A percentile compares a stretch with the other conserved stretches of the same genome.
These are phyloP conservation scores for Phyllotreta cruciferae DNA, from an alignment of 2,888 invertebrate species.

Conservation along the genomic window DNA sequence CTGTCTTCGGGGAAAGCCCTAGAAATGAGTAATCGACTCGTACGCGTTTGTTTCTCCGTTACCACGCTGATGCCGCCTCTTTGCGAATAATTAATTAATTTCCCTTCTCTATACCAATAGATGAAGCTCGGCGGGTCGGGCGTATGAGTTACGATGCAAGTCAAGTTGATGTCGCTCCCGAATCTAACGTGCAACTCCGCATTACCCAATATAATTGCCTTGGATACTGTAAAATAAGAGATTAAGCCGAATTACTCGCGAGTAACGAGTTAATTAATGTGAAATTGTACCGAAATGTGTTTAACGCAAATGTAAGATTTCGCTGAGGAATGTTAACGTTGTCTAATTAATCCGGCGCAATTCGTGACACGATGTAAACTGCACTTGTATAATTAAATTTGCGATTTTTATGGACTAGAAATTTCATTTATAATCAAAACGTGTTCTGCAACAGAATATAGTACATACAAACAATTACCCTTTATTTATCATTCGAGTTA, in stretches of 20 bases:
- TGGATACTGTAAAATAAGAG: conserved; percentile 73
- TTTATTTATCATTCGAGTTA: too few species aligned
- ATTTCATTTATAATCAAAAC: too few species aligned
- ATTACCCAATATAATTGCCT: conserved; percentile 86
- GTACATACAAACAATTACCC: too few species aligned
- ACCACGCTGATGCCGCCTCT: conserved; percentile 86
- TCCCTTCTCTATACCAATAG: conserved; percentile 83
- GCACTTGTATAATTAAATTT: too few species aligned
- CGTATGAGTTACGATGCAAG: conserved; percentile 83
- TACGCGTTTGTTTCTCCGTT: conserved; percentile 84
- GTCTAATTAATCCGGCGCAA: too few species aligned
- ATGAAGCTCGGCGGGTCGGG: conserved; percentile 83
- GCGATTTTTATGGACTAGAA: too few species aligned
- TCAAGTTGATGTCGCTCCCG: conserved; percentile 91
- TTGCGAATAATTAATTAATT: conserved; percentile 84
- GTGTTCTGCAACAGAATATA: too few species aligned
- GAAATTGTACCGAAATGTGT: background rate
- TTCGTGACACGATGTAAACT: too few species aligned
- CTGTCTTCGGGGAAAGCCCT: conserved; percentile 82
- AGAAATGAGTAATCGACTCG: conserved; percentile 83
- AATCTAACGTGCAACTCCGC: conserved; percentile 87
- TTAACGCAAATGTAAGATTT: too few species aligned
- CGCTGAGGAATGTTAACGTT: too few species aligned
- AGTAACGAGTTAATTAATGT: background rate
- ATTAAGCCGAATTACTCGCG: conserved; percentile 3